Conservation (phyloP, 2,113 vertebrate species). For the sheep (Ovis aries) region ARS-UI_Ramb_v3.0 NC_056060.1:33503001-33503500, state of each 20-base stretch:
- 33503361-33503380: not conserved
- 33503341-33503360: not conserved
- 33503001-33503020: not conserved
- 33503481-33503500: not conserved
- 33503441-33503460: not conserved
- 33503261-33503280: not conserved
- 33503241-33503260: not conserved
- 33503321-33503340: not conserved
- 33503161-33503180: not conserved
- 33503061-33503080: not conserved
- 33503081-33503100: slow-evolving; percentile 4
- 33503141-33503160: not conserved
- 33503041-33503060: slow-evolving; percentile 22
- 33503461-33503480: slow-evolving; percentile 27
- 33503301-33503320: not conserved
- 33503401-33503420: not conserved
- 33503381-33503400: not conserved
- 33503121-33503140: not conserved
- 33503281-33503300: not conserved
- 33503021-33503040: not conserved
- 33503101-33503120: not conserved
- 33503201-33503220: not conserved
- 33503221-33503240: not conserved
- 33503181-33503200: not conserved
- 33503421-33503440: not conserved